These are phyloP conservation scores for Microcebus ravelobensis DNA, from an alignment of 2,113 vertebrate genomes.

Conservation along the genomic window DNA sequence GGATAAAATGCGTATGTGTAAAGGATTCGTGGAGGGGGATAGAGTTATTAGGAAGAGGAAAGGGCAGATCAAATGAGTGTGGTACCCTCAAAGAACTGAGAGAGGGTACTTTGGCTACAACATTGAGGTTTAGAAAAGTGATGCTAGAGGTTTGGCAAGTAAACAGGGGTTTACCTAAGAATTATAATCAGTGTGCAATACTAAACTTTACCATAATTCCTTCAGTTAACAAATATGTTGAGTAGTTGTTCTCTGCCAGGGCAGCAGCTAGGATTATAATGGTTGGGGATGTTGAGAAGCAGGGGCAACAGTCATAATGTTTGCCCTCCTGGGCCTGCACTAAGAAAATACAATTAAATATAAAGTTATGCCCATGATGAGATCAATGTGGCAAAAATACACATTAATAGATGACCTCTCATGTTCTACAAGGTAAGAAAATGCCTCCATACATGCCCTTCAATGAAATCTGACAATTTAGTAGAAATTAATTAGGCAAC, in stretches of 20 bases:
- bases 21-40: neutral
- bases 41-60: neutral
- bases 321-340: neutral
- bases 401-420: neutral
- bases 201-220: neutral
- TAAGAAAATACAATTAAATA: neutral
- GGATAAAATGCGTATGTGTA: neutral
- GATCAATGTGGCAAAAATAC: neutral
- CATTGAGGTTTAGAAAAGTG: neutral
- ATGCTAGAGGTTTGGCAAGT: neutral
- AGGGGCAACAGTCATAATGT: no score
- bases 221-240: neutral
- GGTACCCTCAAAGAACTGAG: neutral
- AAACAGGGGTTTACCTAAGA: neutral
- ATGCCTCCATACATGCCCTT: neutral
- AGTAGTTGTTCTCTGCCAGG: neutral
- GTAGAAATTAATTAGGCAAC: neutral
- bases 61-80: neutral
- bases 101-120: neutral
- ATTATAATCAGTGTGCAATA: neutral
- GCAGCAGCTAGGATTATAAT: neutral
- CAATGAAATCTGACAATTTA: neutral
- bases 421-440: neutral
- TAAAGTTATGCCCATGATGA: neutral
- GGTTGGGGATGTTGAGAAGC: neutral